A percentile compares a stretch with the other conserved stretches of the same genome.
Evolutionary conservation across 2,113 vertebrate genomes (phyloP).

Genomic region (Climacteris rufus): DNA sequence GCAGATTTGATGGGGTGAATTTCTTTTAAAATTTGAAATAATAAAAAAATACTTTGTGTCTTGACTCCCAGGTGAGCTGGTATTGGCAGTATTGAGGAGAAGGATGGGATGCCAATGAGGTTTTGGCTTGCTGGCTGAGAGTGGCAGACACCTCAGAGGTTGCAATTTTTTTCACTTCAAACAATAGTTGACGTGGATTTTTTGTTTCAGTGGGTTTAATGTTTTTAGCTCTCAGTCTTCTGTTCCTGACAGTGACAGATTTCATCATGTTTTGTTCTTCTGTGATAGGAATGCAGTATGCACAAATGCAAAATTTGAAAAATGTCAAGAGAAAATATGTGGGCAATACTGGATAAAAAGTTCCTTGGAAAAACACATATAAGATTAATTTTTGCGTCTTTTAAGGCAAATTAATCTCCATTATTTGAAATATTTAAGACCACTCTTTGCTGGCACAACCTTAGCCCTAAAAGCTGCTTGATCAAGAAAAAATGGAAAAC

Average conservation of each 20-base stretch:
- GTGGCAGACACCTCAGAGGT: neutral
- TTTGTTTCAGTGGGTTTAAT: neutral
- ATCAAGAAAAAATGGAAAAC: neutral
- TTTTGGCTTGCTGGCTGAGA: neutral
- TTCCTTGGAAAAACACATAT: neutral
- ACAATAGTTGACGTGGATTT: accelerated
- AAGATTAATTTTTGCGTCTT: neutral
- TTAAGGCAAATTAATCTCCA: neutral
- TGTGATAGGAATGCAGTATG: neutral
- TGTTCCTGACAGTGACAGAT: neutral
- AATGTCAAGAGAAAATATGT: neutral
- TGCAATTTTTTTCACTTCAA: neutral
- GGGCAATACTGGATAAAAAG: neutral
- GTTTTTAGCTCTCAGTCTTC: neutral
- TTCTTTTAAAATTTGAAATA: neutral
- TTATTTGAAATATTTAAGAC: neutral
- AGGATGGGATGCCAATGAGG: neutral
- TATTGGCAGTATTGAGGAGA: neutral
- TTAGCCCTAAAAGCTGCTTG: neutral
- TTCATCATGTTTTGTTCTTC: neutral
- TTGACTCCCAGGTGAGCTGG: no score
- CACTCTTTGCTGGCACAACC: neutral
- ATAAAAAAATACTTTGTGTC: no score
- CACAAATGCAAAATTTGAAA: neutral
- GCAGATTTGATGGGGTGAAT: neutral